Evolutionary conservation across 2,113 vertebrate genomes (phyloP).

Genomic region (Siniperca knerii): DNA sequence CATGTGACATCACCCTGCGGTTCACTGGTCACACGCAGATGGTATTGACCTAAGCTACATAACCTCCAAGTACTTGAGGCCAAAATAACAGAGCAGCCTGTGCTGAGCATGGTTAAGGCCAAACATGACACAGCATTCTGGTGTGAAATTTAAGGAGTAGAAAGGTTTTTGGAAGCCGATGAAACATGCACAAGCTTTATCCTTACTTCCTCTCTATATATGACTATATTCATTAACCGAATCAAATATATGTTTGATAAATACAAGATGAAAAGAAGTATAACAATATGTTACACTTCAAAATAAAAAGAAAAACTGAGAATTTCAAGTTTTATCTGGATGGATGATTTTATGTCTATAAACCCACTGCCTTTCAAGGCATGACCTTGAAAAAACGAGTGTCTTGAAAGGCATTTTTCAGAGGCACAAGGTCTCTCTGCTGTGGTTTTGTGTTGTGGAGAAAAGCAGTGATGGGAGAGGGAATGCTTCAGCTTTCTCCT

Average conservation of each 20-base stretch:
- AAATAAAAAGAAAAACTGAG: neutral
- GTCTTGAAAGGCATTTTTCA: slow-evolving; percentile 70
- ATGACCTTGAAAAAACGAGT: slow-evolving; percentile 69
- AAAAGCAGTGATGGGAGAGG: slow-evolving; percentile 67
- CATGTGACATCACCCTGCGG: slow-evolving; percentile 74
- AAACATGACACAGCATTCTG: slow-evolving; percentile 45
- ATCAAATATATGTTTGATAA: neutral
- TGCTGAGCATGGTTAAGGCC: slow-evolving; percentile 33
- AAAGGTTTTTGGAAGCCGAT: neutral
- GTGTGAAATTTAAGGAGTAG: slow-evolving; percentile 1
- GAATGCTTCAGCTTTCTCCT: slow-evolving; percentile 70
- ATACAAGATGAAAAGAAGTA: neutral
- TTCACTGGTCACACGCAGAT: slow-evolving; percentile 51
- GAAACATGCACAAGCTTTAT: neutral
- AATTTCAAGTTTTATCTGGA: slow-evolving; percentile 31
- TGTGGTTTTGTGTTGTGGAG: slow-evolving; percentile 66
- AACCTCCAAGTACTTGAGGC: slow-evolving; percentile 66
- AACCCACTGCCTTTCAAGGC: slow-evolving; percentile 57
- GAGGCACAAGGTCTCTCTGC: slow-evolving; percentile 73
- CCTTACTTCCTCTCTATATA: neutral
- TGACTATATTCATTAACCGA: neutral
- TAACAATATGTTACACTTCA: neutral
- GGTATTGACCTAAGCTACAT: slow-evolving; percentile 74
- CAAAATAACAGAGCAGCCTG: slow-evolving; percentile 66
- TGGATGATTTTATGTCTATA: slow-evolving; percentile 36